Percentiles rank a stretch among this genome's conserved stretches.
These are phyloP conservation scores for Beaufortia kweichowensis DNA, from an alignment of 2,113 vertebrate species.

Conservation along the genomic window DNA sequence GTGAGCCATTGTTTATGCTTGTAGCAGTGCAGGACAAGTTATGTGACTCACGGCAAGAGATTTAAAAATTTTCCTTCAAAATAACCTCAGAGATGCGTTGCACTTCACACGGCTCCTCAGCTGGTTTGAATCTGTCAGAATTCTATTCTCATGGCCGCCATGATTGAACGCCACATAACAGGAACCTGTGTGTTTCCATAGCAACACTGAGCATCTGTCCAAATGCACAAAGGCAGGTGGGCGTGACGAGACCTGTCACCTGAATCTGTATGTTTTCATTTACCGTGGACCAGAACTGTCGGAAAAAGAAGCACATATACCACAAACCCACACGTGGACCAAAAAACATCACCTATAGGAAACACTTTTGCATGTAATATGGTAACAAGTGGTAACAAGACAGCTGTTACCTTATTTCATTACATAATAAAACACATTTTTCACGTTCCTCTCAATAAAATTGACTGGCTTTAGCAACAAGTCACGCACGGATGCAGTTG, in stretches of 20 bases:
- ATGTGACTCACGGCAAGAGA: too few species aligned
- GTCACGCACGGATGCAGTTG: not conserved
- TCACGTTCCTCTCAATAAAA: not conserved
- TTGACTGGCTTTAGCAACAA: not conserved
- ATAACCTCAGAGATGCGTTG: slow-evolving; percentile 7
- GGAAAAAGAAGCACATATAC: not conserved
- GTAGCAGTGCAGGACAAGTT: not conserved
- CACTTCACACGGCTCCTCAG: not conserved
- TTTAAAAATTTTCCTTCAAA: too few species aligned
- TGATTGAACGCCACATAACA: slow-evolving; percentile 16
- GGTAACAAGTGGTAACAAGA: not conserved
- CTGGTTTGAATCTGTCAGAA: not conserved
- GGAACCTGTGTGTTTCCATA: slow-evolving; percentile 42
- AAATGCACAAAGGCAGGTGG: slow-evolving; percentile 28
- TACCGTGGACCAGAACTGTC: not conserved
- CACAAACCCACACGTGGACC: not conserved
- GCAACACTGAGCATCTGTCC: slow-evolving; percentile 38
- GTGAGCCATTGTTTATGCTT: not conserved
- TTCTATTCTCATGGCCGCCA: not conserved
- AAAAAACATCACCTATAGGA: not conserved
- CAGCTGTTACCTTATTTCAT: not conserved
- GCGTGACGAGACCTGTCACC: slow-evolving; percentile 6
- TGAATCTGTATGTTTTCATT: slow-evolving; percentile 23
- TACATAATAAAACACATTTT: not conserved
- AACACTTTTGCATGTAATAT: not conserved